These are phyloP conservation scores for Bubo blakistoni DNA, from an alignment of 2,113 vertebrate species.

Conservation along the genomic window DNA sequence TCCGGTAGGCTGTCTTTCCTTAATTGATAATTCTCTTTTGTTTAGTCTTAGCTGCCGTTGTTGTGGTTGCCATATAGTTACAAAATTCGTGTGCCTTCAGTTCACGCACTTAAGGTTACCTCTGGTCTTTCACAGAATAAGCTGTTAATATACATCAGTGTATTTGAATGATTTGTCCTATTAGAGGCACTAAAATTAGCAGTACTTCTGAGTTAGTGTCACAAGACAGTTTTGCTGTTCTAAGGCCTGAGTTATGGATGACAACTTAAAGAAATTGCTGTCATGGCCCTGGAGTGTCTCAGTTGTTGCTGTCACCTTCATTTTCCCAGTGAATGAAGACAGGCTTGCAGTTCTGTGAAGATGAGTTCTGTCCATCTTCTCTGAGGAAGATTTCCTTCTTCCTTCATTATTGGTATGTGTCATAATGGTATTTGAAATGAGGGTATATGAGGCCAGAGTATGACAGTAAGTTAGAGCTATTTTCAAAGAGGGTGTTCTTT, in stretches of 20 bases:
- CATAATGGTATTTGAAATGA: not conserved
- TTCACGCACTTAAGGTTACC: not conserved
- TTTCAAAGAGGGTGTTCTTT: not conserved
- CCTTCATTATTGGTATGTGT: not conserved
- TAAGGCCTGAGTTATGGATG: not conserved
- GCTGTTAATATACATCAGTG: not conserved
- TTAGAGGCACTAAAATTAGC: not conserved
- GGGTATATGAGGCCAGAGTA: not conserved
- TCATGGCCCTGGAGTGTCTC: not conserved
- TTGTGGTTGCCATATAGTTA: not conserved
- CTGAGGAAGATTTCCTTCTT: not conserved
- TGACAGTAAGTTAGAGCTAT: not conserved
- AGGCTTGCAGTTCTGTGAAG: not conserved
- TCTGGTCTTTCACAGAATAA: not conserved
- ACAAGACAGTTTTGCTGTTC: not conserved
- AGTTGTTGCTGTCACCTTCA: not conserved
- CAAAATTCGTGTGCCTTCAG: accelerated
- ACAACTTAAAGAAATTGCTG: not conserved
- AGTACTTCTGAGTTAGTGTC: not conserved
- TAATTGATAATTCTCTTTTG: not conserved
- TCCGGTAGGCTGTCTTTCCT: not conserved
- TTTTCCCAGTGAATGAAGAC: not conserved
- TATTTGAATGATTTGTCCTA: not conserved
- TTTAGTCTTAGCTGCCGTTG: not conserved
- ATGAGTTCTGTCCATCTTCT: not conserved